These are phyloP conservation scores for Gymnopithys bicolor DNA, from an alignment of 2,797 vertebrate genomes.

Conservation along the genomic window DNA sequence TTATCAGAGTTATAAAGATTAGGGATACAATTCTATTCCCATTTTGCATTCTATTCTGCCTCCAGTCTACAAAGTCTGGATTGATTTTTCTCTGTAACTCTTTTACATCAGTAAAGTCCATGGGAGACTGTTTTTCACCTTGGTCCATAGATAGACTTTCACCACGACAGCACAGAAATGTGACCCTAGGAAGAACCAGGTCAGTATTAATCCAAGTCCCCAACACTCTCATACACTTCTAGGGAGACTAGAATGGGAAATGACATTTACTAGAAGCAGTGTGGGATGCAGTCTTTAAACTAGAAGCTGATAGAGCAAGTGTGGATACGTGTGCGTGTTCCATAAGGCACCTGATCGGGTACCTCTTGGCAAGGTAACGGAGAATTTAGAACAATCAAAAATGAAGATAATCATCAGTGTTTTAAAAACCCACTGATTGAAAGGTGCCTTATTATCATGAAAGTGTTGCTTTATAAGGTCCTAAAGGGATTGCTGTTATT, in stretches of 20 bases:
- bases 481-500: neutral
- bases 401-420: neutral
- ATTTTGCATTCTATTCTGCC: neutral
- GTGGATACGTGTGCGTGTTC: fast-evolving
- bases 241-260: neutral
- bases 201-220: neutral
- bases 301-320: neutral
- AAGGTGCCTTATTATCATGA: neutral
- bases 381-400: neutral
- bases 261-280: neutral
- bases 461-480: neutral
- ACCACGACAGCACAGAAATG: neutral
- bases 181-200: neutral
- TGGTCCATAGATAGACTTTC: neutral
- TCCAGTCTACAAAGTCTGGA: neutral
- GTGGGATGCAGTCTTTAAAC: neutral
- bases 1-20: neutral
- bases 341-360: neutral
- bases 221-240: neutral
- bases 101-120: neutral
- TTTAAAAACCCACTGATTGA: neutral
- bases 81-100: neutral
- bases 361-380: neutral
- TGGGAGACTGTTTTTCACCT: neutral
- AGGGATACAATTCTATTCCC: neutral